Evolutionary conservation across 2,113 vertebrate species (phyloP).

Genomic region (Actinemys pallida): DNA sequence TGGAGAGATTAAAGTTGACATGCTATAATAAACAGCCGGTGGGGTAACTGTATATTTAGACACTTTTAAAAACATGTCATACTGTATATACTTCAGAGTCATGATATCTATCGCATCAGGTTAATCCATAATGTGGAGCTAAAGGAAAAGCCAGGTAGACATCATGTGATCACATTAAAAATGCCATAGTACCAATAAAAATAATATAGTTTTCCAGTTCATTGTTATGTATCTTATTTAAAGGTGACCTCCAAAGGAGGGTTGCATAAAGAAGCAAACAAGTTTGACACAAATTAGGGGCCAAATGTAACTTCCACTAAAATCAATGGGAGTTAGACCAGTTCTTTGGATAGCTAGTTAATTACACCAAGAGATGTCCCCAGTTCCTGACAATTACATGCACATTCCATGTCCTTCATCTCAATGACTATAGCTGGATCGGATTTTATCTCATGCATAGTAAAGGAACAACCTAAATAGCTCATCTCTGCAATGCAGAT

Average conservation of each 20-base stretch:
- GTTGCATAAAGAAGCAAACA: neutral
- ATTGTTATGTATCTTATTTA: neutral
- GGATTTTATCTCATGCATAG: neutral
- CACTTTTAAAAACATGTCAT: slow-evolving; percentile 29
- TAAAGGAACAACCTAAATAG: neutral
- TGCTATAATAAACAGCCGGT: slow-evolving; percentile 14
- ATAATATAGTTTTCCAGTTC: neutral
- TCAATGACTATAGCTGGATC: neutral
- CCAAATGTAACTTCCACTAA: neutral
- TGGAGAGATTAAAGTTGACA: slow-evolving; percentile 21
- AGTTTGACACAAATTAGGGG: neutral
- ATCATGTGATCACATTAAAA: neutral
- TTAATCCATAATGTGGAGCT: neutral
- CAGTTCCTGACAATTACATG: neutral
- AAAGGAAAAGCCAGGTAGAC: neutral
- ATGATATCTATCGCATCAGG: neutral
- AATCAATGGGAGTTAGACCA: neutral
- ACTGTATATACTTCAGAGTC: neutral
- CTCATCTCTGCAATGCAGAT: neutral
- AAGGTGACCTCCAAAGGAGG: neutral
- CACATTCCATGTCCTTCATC: neutral
- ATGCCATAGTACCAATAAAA: neutral
- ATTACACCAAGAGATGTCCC: neutral
- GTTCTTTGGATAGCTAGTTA: neutral
- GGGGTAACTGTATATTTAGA: slow-evolving; percentile 25